Conservation (phyloP, 2,888 invertebrate genomes). For the Liodrosophila aerea region DNA sequence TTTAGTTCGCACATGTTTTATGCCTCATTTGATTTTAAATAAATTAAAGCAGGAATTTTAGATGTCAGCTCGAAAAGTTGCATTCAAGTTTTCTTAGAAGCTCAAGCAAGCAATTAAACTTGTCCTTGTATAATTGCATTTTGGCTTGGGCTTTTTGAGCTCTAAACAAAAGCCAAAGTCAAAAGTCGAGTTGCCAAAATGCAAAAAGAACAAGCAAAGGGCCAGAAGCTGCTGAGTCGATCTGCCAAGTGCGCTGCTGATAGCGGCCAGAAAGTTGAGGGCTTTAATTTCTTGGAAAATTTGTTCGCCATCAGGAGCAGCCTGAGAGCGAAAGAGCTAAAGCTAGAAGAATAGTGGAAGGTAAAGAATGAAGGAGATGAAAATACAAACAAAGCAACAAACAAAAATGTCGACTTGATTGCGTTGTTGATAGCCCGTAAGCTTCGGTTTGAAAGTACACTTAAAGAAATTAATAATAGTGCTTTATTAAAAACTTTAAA, state of each 20-base stretch:
- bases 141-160: conserved; percentile 51
- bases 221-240: conserved; percentile 43
- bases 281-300: conserved; percentile 76
- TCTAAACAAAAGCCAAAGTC: conserved; percentile 54
- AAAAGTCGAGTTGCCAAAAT: conserved; percentile 45
- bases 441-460: neutral
- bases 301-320: conserved; percentile 62
- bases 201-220: neutral
- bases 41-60: conserved; percentile 50
- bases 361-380: conserved; percentile 11
- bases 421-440: conserved; percentile 64
- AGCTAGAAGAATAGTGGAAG: conserved; percentile 4
- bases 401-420: conserved; percentile 77
- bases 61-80: conserved; percentile 51
- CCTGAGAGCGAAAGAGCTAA: neutral
- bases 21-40: conserved; percentile 62
- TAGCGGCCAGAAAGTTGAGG: conserved; percentile 72
- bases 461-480: neutral
- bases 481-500: too few species aligned
- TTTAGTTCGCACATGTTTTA: conserved; percentile 18
- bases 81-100: conserved; percentile 22
- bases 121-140: conserved; percentile 81
- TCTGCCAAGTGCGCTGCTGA: conserved; percentile 72
- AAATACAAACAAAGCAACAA: conserved; percentile 68
- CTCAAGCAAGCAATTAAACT: conserved; percentile 80